Percentiles rank a stretch among this genome's conserved stretches.
phyloP scores from a whole-genome alignment of 1,140 invertebrate genomes.

The Elymnias hypermnestra region DNA sequence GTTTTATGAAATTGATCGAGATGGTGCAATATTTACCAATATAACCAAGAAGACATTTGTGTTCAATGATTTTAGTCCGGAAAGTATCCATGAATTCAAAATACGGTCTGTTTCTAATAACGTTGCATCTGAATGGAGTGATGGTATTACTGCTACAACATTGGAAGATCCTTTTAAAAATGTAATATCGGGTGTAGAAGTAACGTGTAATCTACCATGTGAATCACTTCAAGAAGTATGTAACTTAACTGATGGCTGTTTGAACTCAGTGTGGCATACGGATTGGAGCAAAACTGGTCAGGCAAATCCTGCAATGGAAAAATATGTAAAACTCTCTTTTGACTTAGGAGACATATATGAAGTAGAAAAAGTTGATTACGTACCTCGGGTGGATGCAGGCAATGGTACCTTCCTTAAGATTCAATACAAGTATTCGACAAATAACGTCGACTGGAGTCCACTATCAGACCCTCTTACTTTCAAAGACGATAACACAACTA shows the following conservation, averaged over 20 bases:
- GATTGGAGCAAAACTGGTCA: slow-evolving; percentile 30
- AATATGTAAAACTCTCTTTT: slow-evolving; percentile 34
- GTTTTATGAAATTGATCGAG: slow-evolving; percentile 59
- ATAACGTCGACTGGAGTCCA: slow-evolving; percentile 34
- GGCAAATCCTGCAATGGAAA: slow-evolving; percentile 22
- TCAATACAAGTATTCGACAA: slow-evolving; percentile 39
- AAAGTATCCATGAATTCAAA: slow-evolving; percentile 40
- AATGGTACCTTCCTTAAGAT: slow-evolving; percentile 48
- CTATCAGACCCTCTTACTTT: slow-evolving; percentile 32
- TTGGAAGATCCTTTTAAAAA: slow-evolving; percentile 33
- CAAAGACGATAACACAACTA: slow-evolving; percentile 28
- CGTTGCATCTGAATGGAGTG: slow-evolving; percentile 49
- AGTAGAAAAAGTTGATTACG: slow-evolving; percentile 44
- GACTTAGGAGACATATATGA: slow-evolving; percentile 43
- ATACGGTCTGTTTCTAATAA: slow-evolving; percentile 35
- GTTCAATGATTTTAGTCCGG: slow-evolving; percentile 37
- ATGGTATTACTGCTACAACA: slow-evolving; percentile 28
- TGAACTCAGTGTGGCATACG: slow-evolving; percentile 45
- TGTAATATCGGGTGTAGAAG: slow-evolving; percentile 35
- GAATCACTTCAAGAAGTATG: slow-evolving; percentile 40
- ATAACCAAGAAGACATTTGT: slow-evolving; percentile 31
- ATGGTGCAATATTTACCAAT: slow-evolving; percentile 41
- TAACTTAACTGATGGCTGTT: slow-evolving; percentile 37
- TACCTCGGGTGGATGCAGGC: slow-evolving; percentile 42
- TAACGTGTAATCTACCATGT: slow-evolving; percentile 46